Percentiles rank a stretch among this genome's conserved stretches.
Conservation (phyloP, 2,113 vertebrate species). For the Aix galericulata region DNA sequence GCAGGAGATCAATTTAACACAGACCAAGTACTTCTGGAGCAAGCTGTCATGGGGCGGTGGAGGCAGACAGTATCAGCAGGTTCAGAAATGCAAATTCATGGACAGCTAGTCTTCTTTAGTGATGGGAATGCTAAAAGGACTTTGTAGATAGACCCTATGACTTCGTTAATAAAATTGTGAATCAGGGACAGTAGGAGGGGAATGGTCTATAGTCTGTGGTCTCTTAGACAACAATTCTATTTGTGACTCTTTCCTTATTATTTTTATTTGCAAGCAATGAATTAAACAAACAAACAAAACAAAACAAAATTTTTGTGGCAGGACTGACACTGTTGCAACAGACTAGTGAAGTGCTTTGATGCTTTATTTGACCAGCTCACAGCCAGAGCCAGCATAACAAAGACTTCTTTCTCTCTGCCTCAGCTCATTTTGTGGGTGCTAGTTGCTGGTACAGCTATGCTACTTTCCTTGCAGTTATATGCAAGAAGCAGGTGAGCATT, state of each 20-base stretch:
- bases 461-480: neutral
- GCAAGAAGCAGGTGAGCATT: neutral
- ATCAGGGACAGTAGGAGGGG: neutral
- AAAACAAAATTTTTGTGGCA: neutral
- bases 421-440: rapidly evolving
- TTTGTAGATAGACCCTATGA: neutral
- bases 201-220: neutral
- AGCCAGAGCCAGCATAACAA: neutral
- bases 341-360: neutral
- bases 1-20: neutral
- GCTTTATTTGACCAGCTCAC: neutral
- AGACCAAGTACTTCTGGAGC: neutral
- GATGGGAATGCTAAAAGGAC: neutral
- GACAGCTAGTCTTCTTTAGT: neutral
- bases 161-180: neutral
- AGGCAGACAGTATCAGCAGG: neutral
- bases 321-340: neutral
- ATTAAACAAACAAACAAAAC: neutral
- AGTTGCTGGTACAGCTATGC: rapidly evolving
- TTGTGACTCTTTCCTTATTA: neutral
- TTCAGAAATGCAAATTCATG: neutral
- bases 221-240: neutral
- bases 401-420: neutral
- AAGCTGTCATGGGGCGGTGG: neutral
- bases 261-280: neutral